These are phyloP conservation scores for Eucera pruinosa DNA, from an alignment of 2,888 invertebrate genomes.

Conservation along the genomic window DNA sequence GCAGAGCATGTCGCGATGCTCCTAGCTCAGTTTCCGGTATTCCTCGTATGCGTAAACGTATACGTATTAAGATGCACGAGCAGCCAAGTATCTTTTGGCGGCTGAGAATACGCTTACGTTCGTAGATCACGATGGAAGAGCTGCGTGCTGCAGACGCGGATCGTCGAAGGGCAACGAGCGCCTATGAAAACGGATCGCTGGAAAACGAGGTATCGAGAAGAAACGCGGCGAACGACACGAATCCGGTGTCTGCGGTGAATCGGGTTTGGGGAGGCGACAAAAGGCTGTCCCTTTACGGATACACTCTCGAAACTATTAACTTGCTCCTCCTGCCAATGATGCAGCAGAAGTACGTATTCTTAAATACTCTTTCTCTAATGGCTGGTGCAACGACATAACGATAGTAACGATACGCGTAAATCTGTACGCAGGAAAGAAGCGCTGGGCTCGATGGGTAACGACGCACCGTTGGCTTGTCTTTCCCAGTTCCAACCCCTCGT, in stretches of 20 bases:
- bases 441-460: constrained; percentile 99
- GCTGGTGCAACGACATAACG: neutral
- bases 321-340: constrained; percentile 98
- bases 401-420: neutral
- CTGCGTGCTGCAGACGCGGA: constrained; percentile 88
- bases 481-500: constrained; percentile 97
- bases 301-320: constrained; percentile 97
- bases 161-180: constrained; percentile 82
- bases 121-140: constrained; percentile 94
- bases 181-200: constrained; percentile 78
- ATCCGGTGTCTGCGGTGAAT: constrained; percentile 82
- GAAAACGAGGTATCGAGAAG: constrained; percentile 78
- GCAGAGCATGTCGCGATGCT: no score
- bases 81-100: no score
- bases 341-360: constrained; percentile 91
- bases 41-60: no score
- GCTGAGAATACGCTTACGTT: no score
- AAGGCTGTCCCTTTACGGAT: constrained; percentile 95
- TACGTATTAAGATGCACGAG: no score
- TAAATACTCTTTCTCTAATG: neutral
- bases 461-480: constrained; percentile 98
- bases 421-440: constrained; percentile 93
- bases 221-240: constrained; percentile 70
- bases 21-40: no score
- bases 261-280: constrained; percentile 89